phyloP scores from a whole-genome alignment of 2,888 invertebrate genomes.

The Pachydiplax longipennis region DNA sequence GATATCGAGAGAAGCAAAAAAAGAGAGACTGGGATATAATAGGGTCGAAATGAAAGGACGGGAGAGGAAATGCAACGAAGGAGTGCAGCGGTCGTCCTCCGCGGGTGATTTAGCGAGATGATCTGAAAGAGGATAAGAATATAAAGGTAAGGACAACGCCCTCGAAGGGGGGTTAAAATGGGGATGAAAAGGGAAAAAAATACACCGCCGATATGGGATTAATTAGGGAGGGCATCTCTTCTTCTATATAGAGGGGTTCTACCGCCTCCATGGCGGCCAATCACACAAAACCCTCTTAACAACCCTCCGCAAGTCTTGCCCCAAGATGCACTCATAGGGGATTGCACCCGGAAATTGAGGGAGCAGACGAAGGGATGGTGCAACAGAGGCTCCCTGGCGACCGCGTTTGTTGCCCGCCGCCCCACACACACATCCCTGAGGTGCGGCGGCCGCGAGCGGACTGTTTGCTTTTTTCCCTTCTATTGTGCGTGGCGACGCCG shows the following conservation, averaged over 20 bases:
- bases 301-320: conserved; percentile 52
- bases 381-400: conserved; percentile 1
- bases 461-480: not conserved
- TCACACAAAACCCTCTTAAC: conserved; percentile 44
- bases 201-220: conserved; percentile 29
- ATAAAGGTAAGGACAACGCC: not conserved
- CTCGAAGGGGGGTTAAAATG: not conserved
- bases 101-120: not conserved
- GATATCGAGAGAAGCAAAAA: not conserved
- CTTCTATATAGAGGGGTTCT: conserved; percentile 21
- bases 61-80: not conserved
- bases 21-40: not conserved
- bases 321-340: conserved; percentile 52
- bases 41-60: not conserved
- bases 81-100: not conserved
- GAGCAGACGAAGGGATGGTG: conserved; percentile 32
- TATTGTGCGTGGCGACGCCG: too few species aligned
- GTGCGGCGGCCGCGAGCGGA: not conserved
- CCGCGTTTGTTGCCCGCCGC: conserved; percentile 5
- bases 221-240: conserved; percentile 34
- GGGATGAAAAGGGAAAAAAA: not conserved
- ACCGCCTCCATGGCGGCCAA: conserved; percentile 23
- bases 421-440: conserved; percentile 8
- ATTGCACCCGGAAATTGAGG: conserved; percentile 49
- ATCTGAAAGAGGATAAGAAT: not conserved